Conservation (phyloP, 2,113 vertebrate species). For the Sinocyclocheilus anshuiensis region DNA sequence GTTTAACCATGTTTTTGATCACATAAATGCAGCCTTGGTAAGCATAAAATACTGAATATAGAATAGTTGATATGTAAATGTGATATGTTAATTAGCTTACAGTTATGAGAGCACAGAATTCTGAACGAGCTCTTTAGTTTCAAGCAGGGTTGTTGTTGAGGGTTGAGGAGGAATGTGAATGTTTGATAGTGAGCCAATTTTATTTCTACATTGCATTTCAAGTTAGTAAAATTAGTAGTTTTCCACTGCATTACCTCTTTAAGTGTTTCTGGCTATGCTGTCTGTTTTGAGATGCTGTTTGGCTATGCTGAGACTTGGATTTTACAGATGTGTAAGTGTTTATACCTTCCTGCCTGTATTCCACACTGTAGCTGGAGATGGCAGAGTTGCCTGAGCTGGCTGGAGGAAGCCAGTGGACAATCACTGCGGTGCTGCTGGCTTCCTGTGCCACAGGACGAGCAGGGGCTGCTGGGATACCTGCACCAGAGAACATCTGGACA, state of each 20-base stretch:
- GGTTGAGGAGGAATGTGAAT: too few species aligned
- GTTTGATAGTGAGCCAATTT: too few species aligned
- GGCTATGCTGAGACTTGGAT: background rate
- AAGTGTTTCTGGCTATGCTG: background rate
- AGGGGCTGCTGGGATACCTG: conserved; percentile 92
- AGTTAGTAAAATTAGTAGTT: background rate
- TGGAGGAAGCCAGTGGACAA: conserved; percentile 92
- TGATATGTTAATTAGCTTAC: too few species aligned
- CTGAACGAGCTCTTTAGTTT: too few species aligned
- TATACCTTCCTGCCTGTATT: conserved; percentile 94
- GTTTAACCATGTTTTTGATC: too few species aligned
- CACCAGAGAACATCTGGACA: background rate
- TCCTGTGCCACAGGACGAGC: conserved; percentile 93
- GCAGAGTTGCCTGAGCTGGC: conserved; percentile 89
- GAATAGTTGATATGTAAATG: too few species aligned
- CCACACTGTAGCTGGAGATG: conserved; percentile 93
- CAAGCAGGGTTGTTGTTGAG: too few species aligned
- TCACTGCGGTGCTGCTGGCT: conserved; percentile 88
- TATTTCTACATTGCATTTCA: background rate
- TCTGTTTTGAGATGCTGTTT: too few species aligned
- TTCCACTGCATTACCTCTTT: background rate
- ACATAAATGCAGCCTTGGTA: too few species aligned
- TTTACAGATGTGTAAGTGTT: background rate
- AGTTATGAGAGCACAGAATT: too few species aligned
- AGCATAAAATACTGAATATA: too few species aligned